These are phyloP conservation scores for Myotis yumanensis DNA, from an alignment of 2,113 vertebrate species.

Conservation along the genomic window DNA sequence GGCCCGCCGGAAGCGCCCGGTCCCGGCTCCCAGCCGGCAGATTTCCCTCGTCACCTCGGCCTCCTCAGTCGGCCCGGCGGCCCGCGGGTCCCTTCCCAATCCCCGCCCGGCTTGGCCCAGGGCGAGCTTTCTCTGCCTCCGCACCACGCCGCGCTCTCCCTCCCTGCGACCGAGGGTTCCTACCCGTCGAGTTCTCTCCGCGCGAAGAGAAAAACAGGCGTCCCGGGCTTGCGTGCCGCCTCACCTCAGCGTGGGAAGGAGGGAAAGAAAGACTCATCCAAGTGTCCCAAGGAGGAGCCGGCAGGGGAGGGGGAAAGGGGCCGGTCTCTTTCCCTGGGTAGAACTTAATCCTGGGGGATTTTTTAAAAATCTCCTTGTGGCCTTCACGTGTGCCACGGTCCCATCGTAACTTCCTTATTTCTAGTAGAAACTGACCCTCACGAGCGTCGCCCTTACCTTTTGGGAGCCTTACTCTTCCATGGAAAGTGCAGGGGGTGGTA, in stretches of 20 bases:
- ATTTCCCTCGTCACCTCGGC: slow-evolving; percentile 43
- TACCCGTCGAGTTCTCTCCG: slow-evolving; percentile 62
- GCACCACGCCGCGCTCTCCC: background rate
- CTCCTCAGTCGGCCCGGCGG: background rate
- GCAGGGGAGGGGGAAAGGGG: slow-evolving; percentile 58
- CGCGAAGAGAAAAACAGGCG: slow-evolving; percentile 53
- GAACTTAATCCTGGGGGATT: background rate
- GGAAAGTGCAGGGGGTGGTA: slow-evolving; percentile 37
- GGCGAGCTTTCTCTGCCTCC: background rate
- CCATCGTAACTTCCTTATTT: background rate
- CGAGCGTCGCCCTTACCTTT: slow-evolving; percentile 47
- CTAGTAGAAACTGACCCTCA: background rate
- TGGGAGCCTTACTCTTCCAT: slow-evolving; percentile 26
- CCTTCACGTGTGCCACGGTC: background rate
- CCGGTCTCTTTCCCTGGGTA: slow-evolving; percentile 12
- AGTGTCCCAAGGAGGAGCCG: slow-evolving; percentile 72
- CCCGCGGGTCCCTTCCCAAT: background rate
- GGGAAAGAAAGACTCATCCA: slow-evolving; percentile 60
- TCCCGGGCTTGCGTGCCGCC: slow-evolving; percentile 41
- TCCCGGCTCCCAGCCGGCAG: background rate
- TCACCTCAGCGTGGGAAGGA: slow-evolving; percentile 58
- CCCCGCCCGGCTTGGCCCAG: background rate
- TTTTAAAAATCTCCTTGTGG: background rate
- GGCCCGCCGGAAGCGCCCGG: slow-evolving; percentile 67
- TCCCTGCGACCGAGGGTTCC: background rate